Conservation (phyloP, 2,113 vertebrate species). For the Candoia aspera region DNA sequence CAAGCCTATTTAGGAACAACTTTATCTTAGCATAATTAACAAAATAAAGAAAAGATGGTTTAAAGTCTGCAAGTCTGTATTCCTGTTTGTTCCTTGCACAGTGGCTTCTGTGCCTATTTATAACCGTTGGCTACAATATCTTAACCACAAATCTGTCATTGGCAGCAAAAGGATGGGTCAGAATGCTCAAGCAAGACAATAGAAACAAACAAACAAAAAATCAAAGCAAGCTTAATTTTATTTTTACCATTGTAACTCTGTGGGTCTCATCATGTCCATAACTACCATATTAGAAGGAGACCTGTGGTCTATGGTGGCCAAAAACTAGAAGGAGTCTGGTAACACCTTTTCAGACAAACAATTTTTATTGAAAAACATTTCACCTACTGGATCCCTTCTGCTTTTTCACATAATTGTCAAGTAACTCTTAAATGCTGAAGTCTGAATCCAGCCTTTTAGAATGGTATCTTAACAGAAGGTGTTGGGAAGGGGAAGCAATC, state of each 20-base stretch:
- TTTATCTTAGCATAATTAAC: neutral
- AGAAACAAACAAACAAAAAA: neutral
- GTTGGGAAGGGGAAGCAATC: neutral
- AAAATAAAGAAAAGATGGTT: rapidly evolving
- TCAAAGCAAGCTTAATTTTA: neutral
- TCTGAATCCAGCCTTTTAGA: neutral
- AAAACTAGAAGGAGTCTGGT: neutral
- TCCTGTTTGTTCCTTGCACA: neutral
- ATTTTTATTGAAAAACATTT: neutral
- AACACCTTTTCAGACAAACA: neutral
- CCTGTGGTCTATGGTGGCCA: neutral
- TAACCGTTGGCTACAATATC: neutral
- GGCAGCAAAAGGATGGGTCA: neutral
- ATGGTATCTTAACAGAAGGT: neutral
- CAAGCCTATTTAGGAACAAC: conserved; percentile 49
- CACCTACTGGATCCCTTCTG: neutral
- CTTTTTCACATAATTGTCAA: neutral
- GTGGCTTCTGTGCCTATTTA: rapidly evolving
- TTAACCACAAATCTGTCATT: neutral
- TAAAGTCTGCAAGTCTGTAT: neutral
- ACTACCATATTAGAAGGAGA: neutral
- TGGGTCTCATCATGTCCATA: neutral
- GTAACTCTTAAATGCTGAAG: neutral
- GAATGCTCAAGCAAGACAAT: neutral
- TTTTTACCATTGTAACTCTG: neutral